Evolutionary conservation across 1,140 invertebrate species (phyloP), one percentile per base, ranked within the genome.

Genomic region (Pseudoatta argentina): DNA sequence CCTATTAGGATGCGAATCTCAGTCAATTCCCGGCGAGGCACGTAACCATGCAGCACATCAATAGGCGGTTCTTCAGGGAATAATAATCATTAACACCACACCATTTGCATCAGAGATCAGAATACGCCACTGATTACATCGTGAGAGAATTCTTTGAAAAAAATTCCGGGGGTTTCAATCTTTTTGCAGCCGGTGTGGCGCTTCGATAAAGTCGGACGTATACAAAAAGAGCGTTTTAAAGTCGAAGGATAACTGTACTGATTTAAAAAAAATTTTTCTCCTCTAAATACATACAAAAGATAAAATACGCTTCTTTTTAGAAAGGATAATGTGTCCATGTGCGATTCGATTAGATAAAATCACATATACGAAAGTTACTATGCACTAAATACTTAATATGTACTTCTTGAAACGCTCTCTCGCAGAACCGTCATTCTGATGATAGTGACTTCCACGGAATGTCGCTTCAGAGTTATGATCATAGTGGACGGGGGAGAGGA

Each of bases 1-100:
- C 24, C 34, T 59, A 72, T 82, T 82, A 59, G 53, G 51, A 72
- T 6, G 61, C 79, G 61, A 55, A 30, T 82, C 67, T 59, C 79
- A 30, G 78, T 18, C 34, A 53, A 48, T 71, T 14, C 30, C 7
- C 51, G 27, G 3, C 34, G 77, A 53, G 34, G 44, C 78, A 30
- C 66, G 34, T 55, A 57, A 71, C 30, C 63, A 21, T 34, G 53
- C 0, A 21, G 34, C 21, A 3, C 53, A 30, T 73, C 71, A 82
- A 27, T 21, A n/a, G 53, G 7, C 34, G 67, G 10, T 27, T 57
- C 66, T 72, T 72, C 24, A 34, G 39, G 24, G 24, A 24, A 34
- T 69, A 82, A 66, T 72, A 59, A 61, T 82, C 53, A 61, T 81
- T 30, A 39, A 34, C 76, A 16, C 39, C 53, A 34, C 18, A 73